These are phyloP conservation scores for rat (Rattus norvegicus) DNA, from an alignment of 2,113 vertebrate genomes.

Conservation along the genomic window GRCr8 NC_086039.1:9193501-9194000, in stretches of 20 bases:
- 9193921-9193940: conserved; percentile 57
- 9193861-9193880: conserved; percentile 43
- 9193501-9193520: conserved; percentile 15
- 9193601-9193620: neutral
- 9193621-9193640: conserved; percentile 39
- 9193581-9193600: neutral
- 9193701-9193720: neutral
- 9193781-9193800: conserved; percentile 49
- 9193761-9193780: conserved; percentile 44
- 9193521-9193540: neutral
- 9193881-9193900: conserved; percentile 56
- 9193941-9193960: conserved; percentile 68
- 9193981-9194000: conserved; percentile 62
- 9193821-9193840: conserved; percentile 53
- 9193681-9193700: neutral
- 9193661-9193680: neutral
- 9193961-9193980: conserved; percentile 43
- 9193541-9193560: neutral
- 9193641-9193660: neutral
- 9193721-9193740: conserved; percentile 46
- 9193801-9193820: conserved; percentile 41
- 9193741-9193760: conserved; percentile 58
- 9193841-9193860: conserved; percentile 62
- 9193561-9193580: no score
- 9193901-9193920: conserved; percentile 60